Conservation (phyloP, 2,797 vertebrate species). For the Coracias cyanogaster region DNA sequence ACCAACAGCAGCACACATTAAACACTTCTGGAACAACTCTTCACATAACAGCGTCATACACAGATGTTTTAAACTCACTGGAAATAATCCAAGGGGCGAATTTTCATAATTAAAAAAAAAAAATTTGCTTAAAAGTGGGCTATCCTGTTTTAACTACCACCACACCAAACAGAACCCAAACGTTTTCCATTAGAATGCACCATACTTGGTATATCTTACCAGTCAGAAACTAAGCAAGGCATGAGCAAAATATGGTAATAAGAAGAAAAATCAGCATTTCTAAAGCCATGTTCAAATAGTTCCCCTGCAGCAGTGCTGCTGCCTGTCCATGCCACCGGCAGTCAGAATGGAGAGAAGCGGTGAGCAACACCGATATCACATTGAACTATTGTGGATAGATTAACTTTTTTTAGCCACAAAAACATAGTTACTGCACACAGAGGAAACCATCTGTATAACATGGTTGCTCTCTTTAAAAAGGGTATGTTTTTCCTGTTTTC, state of each 20-base stretch:
- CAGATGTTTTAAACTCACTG: not conserved
- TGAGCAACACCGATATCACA: not conserved
- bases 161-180: not conserved
- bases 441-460: not conserved
- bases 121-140: not conserved
- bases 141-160: not conserved
- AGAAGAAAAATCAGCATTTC: not conserved
- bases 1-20: not conserved
- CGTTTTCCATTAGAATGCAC: not conserved
- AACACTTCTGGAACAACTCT: not conserved
- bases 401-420: not conserved
- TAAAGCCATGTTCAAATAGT: not conserved
- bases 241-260: not conserved
- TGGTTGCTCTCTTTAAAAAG: not conserved
- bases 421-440: not conserved
- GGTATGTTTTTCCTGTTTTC: not conserved
- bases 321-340: not conserved
- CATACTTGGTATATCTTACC: not conserved
- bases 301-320: not conserved
- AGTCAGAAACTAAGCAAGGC: not conserved
- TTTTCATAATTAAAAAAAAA: not conserved
- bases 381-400: not conserved
- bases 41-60: rapidly evolving
- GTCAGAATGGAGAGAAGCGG: not conserved
- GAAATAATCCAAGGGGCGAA: not conserved